Conservation (phyloP, 2,797 vertebrate species). For the Hydrolagus colliei region DNA sequence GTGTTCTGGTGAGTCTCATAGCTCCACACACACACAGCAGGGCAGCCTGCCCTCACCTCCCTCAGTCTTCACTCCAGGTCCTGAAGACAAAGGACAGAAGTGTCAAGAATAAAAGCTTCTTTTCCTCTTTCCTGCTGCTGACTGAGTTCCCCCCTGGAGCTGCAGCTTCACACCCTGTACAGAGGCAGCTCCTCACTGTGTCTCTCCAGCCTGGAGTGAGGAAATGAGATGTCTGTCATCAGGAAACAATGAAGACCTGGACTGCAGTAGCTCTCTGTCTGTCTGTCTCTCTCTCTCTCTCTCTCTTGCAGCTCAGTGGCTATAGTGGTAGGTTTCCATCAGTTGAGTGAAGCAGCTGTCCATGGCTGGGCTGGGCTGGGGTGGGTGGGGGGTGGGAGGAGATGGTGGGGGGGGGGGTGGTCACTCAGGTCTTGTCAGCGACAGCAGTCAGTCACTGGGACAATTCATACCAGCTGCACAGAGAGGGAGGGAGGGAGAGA, state of each 20-base stretch:
- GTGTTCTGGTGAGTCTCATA: constrained; percentile 64
- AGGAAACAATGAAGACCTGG: constrained; percentile 59
- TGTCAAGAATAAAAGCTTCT: not conserved
- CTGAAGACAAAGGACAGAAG: constrained; percentile 53
- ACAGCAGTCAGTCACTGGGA: constrained; percentile 48
- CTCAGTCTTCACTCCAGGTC: constrained; percentile 43
- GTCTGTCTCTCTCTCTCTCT: too few species aligned
- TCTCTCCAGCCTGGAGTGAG: constrained; percentile 53
- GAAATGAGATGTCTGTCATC: constrained; percentile 54
- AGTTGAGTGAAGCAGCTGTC: constrained; percentile 56
- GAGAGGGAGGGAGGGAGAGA: constrained; percentile 44
- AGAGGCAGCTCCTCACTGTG: constrained; percentile 37
- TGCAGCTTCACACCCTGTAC: constrained; percentile 31
- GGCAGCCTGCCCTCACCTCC: constrained; percentile 43
- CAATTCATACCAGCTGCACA: constrained; percentile 56
- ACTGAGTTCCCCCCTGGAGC: constrained; percentile 36
- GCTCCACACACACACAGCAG: constrained; percentile 41
- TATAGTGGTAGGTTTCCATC: constrained; percentile 50
- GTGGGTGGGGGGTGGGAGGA: too few species aligned
- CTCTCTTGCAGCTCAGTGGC: too few species aligned
- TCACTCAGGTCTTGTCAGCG: constrained; percentile 56
- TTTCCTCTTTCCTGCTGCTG: not conserved
- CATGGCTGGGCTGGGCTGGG: too few species aligned
- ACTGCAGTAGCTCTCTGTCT: constrained; percentile 45
- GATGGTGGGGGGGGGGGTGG: too few species aligned